phyloP scores from a whole-genome alignment of 2,797 vertebrate species.

The Erpetoichthys calabaricus region DNA sequence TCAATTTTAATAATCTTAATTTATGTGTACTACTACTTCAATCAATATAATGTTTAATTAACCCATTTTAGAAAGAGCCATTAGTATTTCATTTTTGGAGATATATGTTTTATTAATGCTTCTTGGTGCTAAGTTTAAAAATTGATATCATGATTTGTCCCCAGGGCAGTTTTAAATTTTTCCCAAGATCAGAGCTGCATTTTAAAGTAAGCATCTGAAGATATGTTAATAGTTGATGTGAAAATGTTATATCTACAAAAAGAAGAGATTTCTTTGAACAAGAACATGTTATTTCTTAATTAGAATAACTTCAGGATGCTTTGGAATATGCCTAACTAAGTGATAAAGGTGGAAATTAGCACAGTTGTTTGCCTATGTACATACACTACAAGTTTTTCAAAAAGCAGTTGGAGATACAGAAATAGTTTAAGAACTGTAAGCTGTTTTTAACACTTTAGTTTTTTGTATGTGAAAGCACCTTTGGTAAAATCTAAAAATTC shows the following conservation, averaged over 20 bases:
- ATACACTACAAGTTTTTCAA: constrained; percentile 33
- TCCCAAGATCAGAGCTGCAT: constrained; percentile 35
- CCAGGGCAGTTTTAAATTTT: constrained; percentile 16
- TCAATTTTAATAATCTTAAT: too few relatives aligned
- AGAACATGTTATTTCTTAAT: constrained; percentile 36
- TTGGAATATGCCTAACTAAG: constrained; percentile 36
- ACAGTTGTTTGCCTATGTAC: constrained; percentile 42
- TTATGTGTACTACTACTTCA: too few relatives aligned
- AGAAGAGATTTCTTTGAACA: constrained; percentile 16
- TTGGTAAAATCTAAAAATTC: too few relatives aligned
- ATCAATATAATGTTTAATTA: too few relatives aligned
- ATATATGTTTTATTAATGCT: not conserved
- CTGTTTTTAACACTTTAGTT: too few relatives aligned
- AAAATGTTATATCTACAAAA: constrained; percentile 5
- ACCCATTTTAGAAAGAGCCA: too few relatives aligned
- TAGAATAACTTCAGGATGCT: constrained; percentile 32
- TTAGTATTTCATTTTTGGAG: not conserved
- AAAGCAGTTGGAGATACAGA: too few relatives aligned
- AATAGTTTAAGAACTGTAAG: too few relatives aligned
- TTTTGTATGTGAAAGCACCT: too few relatives aligned
- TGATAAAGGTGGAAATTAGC: constrained; percentile 37
- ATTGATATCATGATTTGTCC: not conserved
- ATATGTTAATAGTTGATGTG: constrained; percentile 50
- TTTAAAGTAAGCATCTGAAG: constrained; percentile 33
- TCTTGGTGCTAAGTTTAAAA: not conserved